Conservation (phyloP, 2,113 vertebrate species). For the Euleptes europaea region DNA sequence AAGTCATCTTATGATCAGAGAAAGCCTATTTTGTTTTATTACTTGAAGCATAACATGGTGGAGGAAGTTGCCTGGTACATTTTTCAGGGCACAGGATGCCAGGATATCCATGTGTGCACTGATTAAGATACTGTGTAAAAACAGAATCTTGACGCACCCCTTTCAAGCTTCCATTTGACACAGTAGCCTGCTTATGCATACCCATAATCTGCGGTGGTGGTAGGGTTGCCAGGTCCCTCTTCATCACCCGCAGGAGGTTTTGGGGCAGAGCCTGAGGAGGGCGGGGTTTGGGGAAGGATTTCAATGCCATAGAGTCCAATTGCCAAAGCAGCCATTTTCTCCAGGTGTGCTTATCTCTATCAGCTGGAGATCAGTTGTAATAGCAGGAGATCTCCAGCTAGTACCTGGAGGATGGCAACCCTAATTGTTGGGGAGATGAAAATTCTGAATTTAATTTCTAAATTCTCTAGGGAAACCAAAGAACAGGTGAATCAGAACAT, state of each 20-base stretch:
- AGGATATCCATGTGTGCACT: neutral
- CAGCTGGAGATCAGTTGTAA: too few species aligned
- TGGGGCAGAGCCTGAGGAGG: too few species aligned
- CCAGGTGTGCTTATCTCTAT: too few species aligned
- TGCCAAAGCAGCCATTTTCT: too few species aligned
- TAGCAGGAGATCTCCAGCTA: too few species aligned
- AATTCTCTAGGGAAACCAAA: neutral
- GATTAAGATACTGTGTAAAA: neutral
- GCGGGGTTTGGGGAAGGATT: too few species aligned
- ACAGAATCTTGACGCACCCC: neutral
- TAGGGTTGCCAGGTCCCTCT: too few species aligned
- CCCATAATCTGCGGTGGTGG: neutral
- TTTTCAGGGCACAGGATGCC: neutral
- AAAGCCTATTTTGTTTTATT: neutral
- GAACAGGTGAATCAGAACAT: neutral
- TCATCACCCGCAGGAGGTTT: too few species aligned
- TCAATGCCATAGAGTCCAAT: too few species aligned
- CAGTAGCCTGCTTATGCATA: neutral
- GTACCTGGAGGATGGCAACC: too few species aligned
- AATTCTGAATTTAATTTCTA: neutral
- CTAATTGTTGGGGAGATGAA: too few species aligned
- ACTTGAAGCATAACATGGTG: neutral
- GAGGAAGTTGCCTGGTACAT: neutral
- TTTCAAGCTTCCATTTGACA: neutral
- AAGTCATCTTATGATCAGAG: neutral